phyloP scores from a whole-genome alignment of 1,140 invertebrate species.

The Brachionus manjavacas region DNA sequence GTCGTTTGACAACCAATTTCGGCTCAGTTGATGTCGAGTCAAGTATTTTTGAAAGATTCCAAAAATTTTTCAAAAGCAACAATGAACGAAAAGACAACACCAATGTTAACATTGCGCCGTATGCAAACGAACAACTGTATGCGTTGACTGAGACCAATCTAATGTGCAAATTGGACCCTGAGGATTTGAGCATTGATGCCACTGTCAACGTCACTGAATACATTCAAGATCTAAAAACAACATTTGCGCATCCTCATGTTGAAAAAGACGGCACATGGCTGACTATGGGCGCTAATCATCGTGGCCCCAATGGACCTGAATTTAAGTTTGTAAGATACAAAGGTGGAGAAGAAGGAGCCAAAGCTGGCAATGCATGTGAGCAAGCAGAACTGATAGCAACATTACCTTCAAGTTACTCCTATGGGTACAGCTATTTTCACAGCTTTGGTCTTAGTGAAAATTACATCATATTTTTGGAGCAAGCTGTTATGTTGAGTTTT shows the following conservation, averaged over 20 bases:
- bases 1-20: constrained; percentile 44
- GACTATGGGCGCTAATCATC: constrained; percentile 62
- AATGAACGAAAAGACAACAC: constrained; percentile 65
- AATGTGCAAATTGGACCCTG: constrained; percentile 71
- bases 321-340: constrained; percentile 36
- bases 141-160: constrained; percentile 73
- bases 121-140: constrained; percentile 72
- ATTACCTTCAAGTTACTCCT: constrained; percentile 1
- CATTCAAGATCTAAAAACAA: constrained; percentile 44
- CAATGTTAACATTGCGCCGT: constrained; percentile 81
- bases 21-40: neutral
- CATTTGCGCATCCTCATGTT: constrained; percentile 66
- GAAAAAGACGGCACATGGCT: constrained; percentile 70
- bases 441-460: constrained; percentile 31
- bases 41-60: constrained; percentile 44
- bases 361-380: constrained; percentile 2
- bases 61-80: constrained; percentile 56
- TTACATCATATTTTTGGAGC: constrained; percentile 36
- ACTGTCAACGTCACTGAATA: constrained; percentile 56
- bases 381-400: constrained; percentile 23
- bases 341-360: neutral
- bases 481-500: constrained; percentile 67
- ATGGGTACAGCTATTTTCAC: constrained; percentile 10
- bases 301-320: neutral
- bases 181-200: constrained; percentile 64